Base-by-base conservation (phyloP, 2,888 invertebrate genomes). In the Meandrusa payeni region DNA sequence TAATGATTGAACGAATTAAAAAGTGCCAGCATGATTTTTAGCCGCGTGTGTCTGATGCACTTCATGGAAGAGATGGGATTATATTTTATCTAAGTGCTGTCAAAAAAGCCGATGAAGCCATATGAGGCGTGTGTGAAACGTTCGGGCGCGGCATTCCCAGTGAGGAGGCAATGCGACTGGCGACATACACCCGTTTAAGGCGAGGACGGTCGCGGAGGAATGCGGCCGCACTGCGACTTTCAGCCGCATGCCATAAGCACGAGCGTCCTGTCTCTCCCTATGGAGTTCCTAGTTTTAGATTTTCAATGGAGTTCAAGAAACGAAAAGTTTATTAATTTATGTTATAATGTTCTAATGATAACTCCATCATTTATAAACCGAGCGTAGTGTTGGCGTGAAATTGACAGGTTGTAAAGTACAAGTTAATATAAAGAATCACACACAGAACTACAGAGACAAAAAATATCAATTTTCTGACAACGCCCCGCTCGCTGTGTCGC, bases 121-220 rank as follows among this genome's bases (percentile, higher is more conserved):
- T 78, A 73, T 57, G 55, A 47, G 71, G 70, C 54, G 73, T 77
- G 80, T 79, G 77, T 74, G 78, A 80, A 80, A 62, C 73, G 60
- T 59, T 59, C 59, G 61, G 68, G 66, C 69, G 61, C 71, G 66
- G 58, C 64, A 70, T 82, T 83, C 79, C 70, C 81, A 75, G 69
- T 64, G 64, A 46, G 42, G 50, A 49, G 46, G 48, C 61, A 61
- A 64, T 63, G 69, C 63, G 61, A 65, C 65, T 52, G 68, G 66
- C 68, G 69, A 73, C 71, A 64, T 63, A 66, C 71, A 61, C 51
- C 77, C 75, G 64, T 77, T 75, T 80, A 82, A 64, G 80, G 82
- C 72, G 76, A 76, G 76, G 77, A 75, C 78, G 78, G 57, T 72
- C 76, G 80, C 74, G 62, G 38, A 68, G 81, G 85, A 81, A 86